Base-by-base conservation (phyloP, 2,797 vertebrate species). In the Sylvilagus floridanus region DNA sequence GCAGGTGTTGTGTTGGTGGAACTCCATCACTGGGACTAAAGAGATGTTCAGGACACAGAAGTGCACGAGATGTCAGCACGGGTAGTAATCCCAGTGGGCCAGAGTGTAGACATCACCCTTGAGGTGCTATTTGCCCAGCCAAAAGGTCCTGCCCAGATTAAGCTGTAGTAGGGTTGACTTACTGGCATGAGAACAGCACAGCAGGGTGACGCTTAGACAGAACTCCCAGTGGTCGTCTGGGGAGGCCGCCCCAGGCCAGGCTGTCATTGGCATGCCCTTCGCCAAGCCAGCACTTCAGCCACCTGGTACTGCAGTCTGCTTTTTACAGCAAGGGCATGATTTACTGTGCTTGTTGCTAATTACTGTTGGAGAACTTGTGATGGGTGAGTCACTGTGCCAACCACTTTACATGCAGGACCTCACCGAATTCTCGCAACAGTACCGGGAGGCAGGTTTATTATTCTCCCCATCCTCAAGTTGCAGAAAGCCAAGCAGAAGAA, bases 1-100 rank as follows among this genome's bases (percentile, higher is more conserved):
- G 0, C 24, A 16, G 35, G 57, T 63, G 35, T 6, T 0, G 0
- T 26, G 16, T 32, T 68, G 4, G 13, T 3, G 2, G 19, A 10
- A 14, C 22, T 62, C 5, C 54, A 57, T 12, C 22, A 68, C 0
- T 26, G 26, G 62, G 6, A 47, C 19, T 42, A 21, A 73, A 54
- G 4, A 30, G 84, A 66, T 50, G 30, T 2, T 66, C 66, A 32
- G 24, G 52, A 19, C 12, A 7, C 52, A 60, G 28, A 77, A 88
- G 19, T 62, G 4, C 21, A 24, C 19, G 63, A 47, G 9, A 86
- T 32, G 17, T 16, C 57, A 50, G 4, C 24, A 42, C 1, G 37
- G 12, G 28, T 28, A 30, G 63, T 28, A 12, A n/a, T 10, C 14
- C 11, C 72, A 17, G 28, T 24, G 26, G 57, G 57, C 0, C 4